phyloP scores from a whole-genome alignment of 1,140 invertebrate genomes.

The Apis florea region DNA sequence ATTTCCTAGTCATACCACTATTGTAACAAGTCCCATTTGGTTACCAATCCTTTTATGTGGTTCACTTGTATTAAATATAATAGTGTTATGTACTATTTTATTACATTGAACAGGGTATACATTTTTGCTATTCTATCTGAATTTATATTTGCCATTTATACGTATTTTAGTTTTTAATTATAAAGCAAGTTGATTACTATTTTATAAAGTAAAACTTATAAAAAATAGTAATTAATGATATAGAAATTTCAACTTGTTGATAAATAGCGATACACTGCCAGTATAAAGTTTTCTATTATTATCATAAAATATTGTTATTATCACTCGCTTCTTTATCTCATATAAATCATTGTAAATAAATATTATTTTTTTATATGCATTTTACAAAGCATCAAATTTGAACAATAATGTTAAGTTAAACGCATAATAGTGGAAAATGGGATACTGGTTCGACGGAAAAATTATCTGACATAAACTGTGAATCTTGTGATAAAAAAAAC shows the following conservation, averaged over 20 bases:
- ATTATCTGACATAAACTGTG: constrained; percentile 25
- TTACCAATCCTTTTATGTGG: constrained; percentile 71
- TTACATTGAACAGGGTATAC: constrained; percentile 60
- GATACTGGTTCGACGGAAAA: constrained; percentile 6
- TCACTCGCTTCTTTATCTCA: constrained; percentile 6
- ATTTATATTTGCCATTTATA: constrained; percentile 29
- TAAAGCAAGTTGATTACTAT: constrained; percentile 6
- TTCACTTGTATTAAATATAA: constrained; percentile 73
- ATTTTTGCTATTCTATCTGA: not conserved
- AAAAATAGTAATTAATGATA: not conserved
- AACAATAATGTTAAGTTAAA: constrained; percentile 23
- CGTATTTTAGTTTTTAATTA: constrained; percentile 12
- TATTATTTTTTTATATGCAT: constrained; percentile 3
- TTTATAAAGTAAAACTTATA: constrained; percentile 1
- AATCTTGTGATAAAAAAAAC: constrained; percentile 52
- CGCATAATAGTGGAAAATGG: constrained; percentile 5
- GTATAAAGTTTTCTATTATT: constrained; percentile 13
- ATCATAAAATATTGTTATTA: not conserved
- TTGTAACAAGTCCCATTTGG: constrained; percentile 72
- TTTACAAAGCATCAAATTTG: constrained; percentile 8
- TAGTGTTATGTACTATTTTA: constrained; percentile 72
- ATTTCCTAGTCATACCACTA: constrained; percentile 50
- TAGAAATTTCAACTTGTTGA: not conserved
- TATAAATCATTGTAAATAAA: not conserved
- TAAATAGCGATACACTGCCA: constrained; percentile 32